phyloP scores from a whole-genome alignment of 2,797 vertebrate genomes.

The Eulemur coronatus region DNA sequence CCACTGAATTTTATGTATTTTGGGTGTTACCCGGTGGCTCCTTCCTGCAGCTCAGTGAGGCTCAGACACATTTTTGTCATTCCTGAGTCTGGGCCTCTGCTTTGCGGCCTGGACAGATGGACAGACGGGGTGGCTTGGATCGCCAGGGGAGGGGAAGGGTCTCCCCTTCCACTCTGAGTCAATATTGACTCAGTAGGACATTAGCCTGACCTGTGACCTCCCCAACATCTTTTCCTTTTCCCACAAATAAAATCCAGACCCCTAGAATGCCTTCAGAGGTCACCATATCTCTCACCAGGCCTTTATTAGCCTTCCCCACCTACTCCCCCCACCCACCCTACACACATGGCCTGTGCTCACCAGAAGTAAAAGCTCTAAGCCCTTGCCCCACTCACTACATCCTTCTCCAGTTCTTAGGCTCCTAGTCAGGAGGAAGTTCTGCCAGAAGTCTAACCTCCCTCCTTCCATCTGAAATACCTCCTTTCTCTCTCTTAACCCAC shows the following conservation, averaged over 20 bases:
- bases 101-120: slow-evolving; percentile 76
- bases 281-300: slow-evolving; percentile 5
- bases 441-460: slow-evolving; percentile 48
- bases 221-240: slow-evolving; percentile 47
- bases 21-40: slow-evolving; percentile 78
- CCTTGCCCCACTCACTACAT: neutral
- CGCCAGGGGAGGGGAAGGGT: slow-evolving; percentile 41
- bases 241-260: slow-evolving; percentile 62
- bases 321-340: neutral
- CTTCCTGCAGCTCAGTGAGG: slow-evolving; percentile 73
- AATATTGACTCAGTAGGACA: slow-evolving; percentile 80
- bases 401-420: neutral
- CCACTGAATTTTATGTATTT: slow-evolving; percentile 78
- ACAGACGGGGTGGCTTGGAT: slow-evolving; percentile 67
- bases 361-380: neutral
- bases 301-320: neutral
- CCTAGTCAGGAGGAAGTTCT: slow-evolving; percentile 49
- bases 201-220: slow-evolving; percentile 64
- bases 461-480: slow-evolving; percentile 20
- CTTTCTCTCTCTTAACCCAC: neutral
- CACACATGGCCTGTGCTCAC: neutral
- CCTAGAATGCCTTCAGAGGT: slow-evolving; percentile 16
- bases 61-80: slow-evolving; percentile 83
- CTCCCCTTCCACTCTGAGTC: slow-evolving; percentile 73
- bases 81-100: slow-evolving; percentile 79